Conservation (phyloP, 2,797 vertebrate genomes). For the Liasis olivaceus region DNA sequence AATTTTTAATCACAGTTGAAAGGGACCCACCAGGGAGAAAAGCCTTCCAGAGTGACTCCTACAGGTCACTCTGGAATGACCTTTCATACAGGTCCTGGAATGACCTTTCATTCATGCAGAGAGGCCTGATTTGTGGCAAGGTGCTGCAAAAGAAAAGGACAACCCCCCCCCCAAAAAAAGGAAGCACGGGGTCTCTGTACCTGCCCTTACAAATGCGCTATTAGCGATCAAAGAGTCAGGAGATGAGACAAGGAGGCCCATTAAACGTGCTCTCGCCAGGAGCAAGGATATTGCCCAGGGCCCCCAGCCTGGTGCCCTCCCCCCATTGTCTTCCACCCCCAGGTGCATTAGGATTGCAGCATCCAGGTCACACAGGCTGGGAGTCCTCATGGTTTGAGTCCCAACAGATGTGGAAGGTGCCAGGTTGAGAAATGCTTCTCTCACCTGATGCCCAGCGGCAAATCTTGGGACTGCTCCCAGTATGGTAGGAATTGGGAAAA, state of each 20-base stretch:
- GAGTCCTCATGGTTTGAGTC: too few species aligned
- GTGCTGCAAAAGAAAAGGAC: background rate
- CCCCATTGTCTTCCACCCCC: background rate
- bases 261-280: background rate
- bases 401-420: too few species aligned
- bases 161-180: background rate
- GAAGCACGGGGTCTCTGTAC: background rate
- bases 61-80: background rate
- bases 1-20: constrained; percentile 23
- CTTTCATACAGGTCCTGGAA: background rate
- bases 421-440: too few species aligned
- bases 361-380: background rate
- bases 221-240: background rate
- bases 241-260: background rate
- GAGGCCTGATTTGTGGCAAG: background rate
- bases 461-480: too few species aligned
- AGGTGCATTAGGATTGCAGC: background rate
- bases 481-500: too few species aligned
- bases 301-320: background rate
- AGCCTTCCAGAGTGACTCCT: constrained; percentile 26
- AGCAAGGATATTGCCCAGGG: background rate
- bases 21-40: constrained; percentile 4
- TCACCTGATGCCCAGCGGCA: too few species aligned
- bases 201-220: background rate
- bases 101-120: constrained; percentile 2